phyloP scores from a whole-genome alignment of 1,140 invertebrate species.

The Drosophila nikananu region DNA sequence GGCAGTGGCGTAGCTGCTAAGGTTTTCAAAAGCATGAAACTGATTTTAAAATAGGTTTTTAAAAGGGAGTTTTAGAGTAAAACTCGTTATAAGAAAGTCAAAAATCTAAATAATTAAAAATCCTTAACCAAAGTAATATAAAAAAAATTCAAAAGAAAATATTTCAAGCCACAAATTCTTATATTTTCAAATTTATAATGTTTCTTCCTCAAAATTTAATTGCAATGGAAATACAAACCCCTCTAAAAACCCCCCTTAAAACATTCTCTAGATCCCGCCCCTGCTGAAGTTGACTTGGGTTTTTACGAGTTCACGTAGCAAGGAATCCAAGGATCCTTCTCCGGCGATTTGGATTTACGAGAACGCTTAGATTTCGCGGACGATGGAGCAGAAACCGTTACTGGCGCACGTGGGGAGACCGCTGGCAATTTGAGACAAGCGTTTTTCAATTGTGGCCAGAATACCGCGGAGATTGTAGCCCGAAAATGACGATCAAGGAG shows the following conservation, averaged over 20 bases:
- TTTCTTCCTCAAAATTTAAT: neutral
- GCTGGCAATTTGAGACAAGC: constrained; percentile 40
- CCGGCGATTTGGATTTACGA: constrained; percentile 71
- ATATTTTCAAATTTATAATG: neutral
- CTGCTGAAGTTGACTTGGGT: constrained; percentile 30
- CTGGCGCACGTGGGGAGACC: constrained; percentile 36
- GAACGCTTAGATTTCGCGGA: constrained; percentile 72
- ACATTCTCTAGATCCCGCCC: neutral
- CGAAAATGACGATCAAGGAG: constrained; percentile 16
- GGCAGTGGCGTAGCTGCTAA: constrained; percentile 1
- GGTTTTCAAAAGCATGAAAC: neutral
- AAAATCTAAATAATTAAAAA: neutral
- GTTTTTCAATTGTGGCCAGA: constrained; percentile 18
- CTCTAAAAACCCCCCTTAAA: neutral
- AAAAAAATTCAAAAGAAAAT: neutral
- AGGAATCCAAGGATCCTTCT: constrained; percentile 6
- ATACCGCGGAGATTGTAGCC: constrained; percentile 1
- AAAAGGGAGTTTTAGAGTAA: neutral
- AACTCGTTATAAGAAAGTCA: too few species aligned
- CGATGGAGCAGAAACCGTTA: constrained; percentile 60
- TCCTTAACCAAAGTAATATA: neutral
- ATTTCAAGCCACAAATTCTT: neutral
- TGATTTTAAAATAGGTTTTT: neutral
- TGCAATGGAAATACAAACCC: too few species aligned
- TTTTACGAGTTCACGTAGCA: constrained; percentile 78